These are phyloP conservation scores for Lepidonotus clava DNA, from an alignment of 2,888 invertebrate species.

Conservation along the genomic window DNA sequence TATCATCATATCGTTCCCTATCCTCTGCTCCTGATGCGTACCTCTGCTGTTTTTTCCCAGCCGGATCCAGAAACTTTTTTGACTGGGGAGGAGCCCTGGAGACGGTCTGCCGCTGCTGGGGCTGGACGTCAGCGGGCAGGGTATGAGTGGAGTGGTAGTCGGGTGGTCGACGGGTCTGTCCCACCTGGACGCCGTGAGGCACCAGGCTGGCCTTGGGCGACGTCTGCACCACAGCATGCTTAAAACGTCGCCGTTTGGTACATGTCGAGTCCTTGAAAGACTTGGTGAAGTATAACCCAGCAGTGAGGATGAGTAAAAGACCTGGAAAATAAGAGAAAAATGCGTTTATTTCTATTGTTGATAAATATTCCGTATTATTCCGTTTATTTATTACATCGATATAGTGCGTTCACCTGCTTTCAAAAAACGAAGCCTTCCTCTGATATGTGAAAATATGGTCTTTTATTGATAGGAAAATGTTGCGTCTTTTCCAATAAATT, in stretches of 20 bases:
- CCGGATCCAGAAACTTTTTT: not conserved
- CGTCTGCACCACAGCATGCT: conserved; percentile 30
- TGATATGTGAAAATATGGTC: too few relatives aligned
- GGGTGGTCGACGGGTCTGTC: not conserved
- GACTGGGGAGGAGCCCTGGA: not conserved
- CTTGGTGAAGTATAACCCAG: conserved; percentile 10
- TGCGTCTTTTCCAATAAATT: too few relatives aligned
- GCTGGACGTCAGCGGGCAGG: not conserved
- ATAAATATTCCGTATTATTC: too few relatives aligned
- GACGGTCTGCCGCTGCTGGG: not conserved
- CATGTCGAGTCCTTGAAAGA: conserved; percentile 43
- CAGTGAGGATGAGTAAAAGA: not conserved
- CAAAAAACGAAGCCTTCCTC: too few relatives aligned
- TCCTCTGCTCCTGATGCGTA: not conserved
- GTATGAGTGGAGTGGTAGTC: conserved; percentile 12
- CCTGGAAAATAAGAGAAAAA: too few relatives aligned
- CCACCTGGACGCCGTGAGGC: conserved; percentile 28
- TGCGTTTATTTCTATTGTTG: too few relatives aligned
- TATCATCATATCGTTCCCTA: not conserved
- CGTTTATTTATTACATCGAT: too few relatives aligned
- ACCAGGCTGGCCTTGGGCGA: conserved; percentile 26
- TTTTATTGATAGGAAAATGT: too few relatives aligned
- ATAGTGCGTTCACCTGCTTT: too few relatives aligned
- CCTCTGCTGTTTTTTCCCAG: not conserved
- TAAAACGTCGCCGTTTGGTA: not conserved